phyloP scores from a whole-genome alignment of 2,888 invertebrate genomes.

The Tenthredo notha region DNA sequence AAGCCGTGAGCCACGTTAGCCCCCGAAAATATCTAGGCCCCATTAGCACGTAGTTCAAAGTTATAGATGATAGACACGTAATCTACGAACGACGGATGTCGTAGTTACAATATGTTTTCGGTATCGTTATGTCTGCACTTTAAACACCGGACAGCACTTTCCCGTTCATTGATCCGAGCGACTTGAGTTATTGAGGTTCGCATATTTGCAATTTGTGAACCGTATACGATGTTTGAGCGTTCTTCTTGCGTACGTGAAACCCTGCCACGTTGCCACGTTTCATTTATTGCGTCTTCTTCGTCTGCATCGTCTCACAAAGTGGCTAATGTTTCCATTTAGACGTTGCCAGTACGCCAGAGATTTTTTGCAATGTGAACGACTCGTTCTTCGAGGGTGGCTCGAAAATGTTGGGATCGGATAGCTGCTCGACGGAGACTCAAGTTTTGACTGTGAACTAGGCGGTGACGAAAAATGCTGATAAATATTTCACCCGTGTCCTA shows the following conservation, averaged over 20 bases:
- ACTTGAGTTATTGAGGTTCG: slow-evolving; percentile 42
- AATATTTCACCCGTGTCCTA: slow-evolving; percentile 61
- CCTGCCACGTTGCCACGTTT: slow-evolving; percentile 19
- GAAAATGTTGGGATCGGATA: neutral
- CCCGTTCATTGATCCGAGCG: slow-evolving; percentile 31
- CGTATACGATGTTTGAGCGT: slow-evolving; percentile 30
- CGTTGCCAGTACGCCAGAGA: neutral
- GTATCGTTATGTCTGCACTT: neutral
- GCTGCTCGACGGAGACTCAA: neutral
- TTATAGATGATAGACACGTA: neutral
- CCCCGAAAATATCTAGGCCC: neutral
- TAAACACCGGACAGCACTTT: slow-evolving; percentile 18
- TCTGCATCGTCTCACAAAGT: neutral
- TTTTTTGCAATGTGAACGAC: neutral
- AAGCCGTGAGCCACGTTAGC: neutral
- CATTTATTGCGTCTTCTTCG: slow-evolving; percentile 21
- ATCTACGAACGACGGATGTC: neutral
- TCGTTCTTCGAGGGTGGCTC: neutral
- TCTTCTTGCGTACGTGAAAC: slow-evolving; percentile 10
- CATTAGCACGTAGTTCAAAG: slow-evolving; percentile 1
- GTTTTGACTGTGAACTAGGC: slow-evolving; percentile 56
- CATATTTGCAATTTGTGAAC: slow-evolving; percentile 44
- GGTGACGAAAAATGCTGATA: slow-evolving; percentile 70
- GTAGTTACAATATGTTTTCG: neutral
- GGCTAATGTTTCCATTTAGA: neutral